phyloP scores from a whole-genome alignment of 2,113 vertebrate species.

The Falcunculus frontatus region DNA sequence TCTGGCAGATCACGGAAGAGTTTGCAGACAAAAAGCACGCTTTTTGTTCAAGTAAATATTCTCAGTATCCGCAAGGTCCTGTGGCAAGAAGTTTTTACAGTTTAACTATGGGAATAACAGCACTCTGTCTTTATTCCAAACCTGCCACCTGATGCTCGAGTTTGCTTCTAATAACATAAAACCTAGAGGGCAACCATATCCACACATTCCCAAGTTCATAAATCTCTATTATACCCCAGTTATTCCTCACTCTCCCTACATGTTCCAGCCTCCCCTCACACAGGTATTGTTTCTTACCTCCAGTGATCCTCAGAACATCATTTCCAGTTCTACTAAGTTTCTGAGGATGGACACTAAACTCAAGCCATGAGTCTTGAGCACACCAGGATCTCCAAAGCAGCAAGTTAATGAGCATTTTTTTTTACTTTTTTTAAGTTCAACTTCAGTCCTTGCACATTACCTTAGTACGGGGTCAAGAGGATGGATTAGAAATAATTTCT shows the following conservation, averaged over 20 bases:
- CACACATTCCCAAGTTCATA: background rate
- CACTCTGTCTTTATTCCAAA: background rate
- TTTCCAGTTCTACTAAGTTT: background rate
- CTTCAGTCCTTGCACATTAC: background rate
- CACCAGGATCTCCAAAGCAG: background rate
- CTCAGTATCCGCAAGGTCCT: background rate
- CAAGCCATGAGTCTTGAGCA: background rate
- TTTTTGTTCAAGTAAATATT: background rate
- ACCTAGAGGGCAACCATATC: background rate
- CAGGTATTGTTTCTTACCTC: background rate
- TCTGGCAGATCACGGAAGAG: background rate
- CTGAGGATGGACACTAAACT: background rate
- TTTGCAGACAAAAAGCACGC: background rate
- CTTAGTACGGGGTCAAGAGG: background rate
- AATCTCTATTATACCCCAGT: background rate
- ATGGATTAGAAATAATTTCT: background rate
- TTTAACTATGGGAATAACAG: background rate
- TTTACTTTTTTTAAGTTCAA: background rate
- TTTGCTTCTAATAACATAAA: background rate
- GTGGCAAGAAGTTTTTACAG: background rate
- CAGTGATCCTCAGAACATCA: background rate
- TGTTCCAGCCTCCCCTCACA: background rate
- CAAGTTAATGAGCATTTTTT: background rate
- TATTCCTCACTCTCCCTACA: background rate
- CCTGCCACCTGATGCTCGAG: background rate